phyloP scores from a whole-genome alignment of 2,113 vertebrate genomes.

The Hemiscyllium ocellatum region DNA sequence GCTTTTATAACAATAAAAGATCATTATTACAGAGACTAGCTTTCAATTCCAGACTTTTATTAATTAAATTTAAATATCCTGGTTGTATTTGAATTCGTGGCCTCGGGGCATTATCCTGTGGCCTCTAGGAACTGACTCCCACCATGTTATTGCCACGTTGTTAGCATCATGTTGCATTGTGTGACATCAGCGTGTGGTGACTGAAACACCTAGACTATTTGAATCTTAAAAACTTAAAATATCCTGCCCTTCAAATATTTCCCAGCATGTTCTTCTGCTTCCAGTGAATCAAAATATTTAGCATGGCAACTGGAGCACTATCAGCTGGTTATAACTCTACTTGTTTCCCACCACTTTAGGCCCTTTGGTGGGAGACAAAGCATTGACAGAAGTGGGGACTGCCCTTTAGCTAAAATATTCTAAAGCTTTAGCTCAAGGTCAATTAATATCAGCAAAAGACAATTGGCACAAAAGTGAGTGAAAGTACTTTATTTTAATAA shows the following conservation, averaged over 20 bases:
- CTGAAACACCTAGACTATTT: not conserved
- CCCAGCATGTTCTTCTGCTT: not conserved
- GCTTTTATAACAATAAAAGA: no score
- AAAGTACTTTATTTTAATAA: not conserved
- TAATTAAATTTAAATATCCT: no score
- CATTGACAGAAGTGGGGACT: not conserved
- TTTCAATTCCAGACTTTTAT: no score
- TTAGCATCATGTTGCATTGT: not conserved
- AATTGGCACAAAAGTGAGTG: not conserved
- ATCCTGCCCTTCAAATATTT: not conserved
- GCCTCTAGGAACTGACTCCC: no score
- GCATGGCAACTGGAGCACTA: not conserved
- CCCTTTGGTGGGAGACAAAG: no score
- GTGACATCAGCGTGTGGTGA: not conserved
- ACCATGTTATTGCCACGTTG: no score
- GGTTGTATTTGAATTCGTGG: no score
- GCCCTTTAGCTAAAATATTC: not conserved
- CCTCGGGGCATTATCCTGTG: no score
- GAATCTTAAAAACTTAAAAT: not conserved
- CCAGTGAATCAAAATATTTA: not conserved
- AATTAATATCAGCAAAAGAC: not conserved
- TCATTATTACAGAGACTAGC: no score
- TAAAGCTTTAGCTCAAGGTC: not conserved
- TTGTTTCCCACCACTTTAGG: no score
- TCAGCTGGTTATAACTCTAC: no score